Evolutionary conservation across 2,113 vertebrate genomes (phyloP).

Genomic region (Dascyllus trimaculatus): DNA sequence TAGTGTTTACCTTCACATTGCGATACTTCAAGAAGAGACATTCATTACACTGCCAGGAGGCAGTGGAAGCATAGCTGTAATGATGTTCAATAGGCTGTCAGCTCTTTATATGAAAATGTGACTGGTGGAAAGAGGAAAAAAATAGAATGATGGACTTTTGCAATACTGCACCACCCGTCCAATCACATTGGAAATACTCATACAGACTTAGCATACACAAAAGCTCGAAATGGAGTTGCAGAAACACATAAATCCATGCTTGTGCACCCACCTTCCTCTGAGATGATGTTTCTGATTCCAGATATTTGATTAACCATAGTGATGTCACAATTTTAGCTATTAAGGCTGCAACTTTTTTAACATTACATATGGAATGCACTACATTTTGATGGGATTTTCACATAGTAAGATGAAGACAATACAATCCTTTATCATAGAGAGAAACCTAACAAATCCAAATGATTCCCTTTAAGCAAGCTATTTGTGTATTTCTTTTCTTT

Average conservation of each 20-base stretch:
- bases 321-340: too few relatives aligned
- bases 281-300: neutral
- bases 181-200: conserved; percentile 60
- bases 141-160: conserved; percentile 48
- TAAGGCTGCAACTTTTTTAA: too few relatives aligned
- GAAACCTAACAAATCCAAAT: too few relatives aligned
- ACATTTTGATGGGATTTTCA: too few relatives aligned
- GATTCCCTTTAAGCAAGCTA: too few relatives aligned
- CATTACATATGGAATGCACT: too few relatives aligned
- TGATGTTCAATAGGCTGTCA: conserved; percentile 67
- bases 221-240: conserved; percentile 13
- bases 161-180: conserved; percentile 36
- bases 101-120: conserved; percentile 68
- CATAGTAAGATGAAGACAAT: too few relatives aligned
- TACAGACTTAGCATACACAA: conserved; percentile 15
- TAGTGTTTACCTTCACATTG: conserved; percentile 62
- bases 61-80: conserved; percentile 62
- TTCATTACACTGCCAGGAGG: conserved; percentile 62
- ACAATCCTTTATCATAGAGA: too few relatives aligned
- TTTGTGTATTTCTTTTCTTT: too few relatives aligned
- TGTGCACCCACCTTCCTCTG: neutral
- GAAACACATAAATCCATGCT: conserved; percentile 16
- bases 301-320: too few relatives aligned
- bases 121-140: conserved; percentile 51
- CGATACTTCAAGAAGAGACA: conserved; percentile 58